Evolutionary conservation across 1,140 invertebrate species (phyloP).

Genomic region (Ostrea edulis): DNA sequence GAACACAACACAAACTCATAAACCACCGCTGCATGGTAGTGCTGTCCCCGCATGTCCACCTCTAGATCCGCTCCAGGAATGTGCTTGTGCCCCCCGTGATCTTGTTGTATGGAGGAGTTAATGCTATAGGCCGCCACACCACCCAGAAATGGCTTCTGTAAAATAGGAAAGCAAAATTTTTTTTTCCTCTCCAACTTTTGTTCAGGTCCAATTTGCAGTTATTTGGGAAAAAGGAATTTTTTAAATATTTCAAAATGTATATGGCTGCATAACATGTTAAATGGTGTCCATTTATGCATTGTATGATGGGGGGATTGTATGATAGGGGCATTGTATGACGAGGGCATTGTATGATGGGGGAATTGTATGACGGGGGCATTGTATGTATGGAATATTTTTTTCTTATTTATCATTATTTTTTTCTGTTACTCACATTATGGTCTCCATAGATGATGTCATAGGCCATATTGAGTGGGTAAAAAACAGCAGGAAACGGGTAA

Average conservation of each 20-base stretch:
- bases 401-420: neutral
- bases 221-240: too few species aligned
- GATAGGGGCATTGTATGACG: too few species aligned
- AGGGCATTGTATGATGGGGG: too few species aligned
- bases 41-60: conserved; percentile 49
- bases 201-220: too few species aligned
- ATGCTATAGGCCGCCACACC: neutral
- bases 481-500: conserved; percentile 67
- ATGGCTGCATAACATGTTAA: too few species aligned
- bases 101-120: neutral
- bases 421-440: conserved; percentile 34
- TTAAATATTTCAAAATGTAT: too few species aligned
- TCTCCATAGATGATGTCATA: conserved; percentile 61
- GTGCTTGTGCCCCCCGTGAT: neutral
- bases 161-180: neutral
- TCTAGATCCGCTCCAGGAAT: conserved; percentile 36
- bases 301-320: too few species aligned
- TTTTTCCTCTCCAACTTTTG: too few species aligned
- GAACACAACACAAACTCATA: conserved; percentile 75
- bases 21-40: conserved; percentile 70
- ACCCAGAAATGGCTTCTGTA: conserved; percentile 4
- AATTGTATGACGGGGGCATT: too few species aligned
- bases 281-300: too few species aligned
- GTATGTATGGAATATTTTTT: neutral
- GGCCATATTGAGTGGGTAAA: conserved; percentile 71